Conservation (phyloP, 2,797 vertebrate species). For the Parauchenoglanis punctatus region DNA sequence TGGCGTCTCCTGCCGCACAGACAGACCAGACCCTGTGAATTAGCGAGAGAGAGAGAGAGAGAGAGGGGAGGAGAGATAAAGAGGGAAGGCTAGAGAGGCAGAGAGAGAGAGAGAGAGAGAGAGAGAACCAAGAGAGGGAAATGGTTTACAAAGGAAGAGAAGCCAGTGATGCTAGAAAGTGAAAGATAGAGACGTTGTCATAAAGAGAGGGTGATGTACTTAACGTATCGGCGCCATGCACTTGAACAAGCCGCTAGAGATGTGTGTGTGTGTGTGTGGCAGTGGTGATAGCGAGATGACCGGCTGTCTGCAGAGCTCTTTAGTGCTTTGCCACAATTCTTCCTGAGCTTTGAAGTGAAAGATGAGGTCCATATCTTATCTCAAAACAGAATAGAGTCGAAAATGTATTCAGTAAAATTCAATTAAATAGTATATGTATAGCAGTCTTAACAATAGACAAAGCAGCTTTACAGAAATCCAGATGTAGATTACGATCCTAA, state of each 20-base stretch:
- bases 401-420: constrained; percentile 9
- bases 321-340: constrained; percentile 74
- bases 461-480: constrained; percentile 12
- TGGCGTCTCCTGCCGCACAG: constrained; percentile 78
- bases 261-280: constrained; percentile 67
- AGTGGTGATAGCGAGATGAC: constrained; percentile 77
- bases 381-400: constrained; percentile 19
- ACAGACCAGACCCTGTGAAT: constrained; percentile 81
- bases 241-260: constrained; percentile 77
- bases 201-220: constrained; percentile 72
- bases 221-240: constrained; percentile 79
- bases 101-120: constrained; percentile 57
- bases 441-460: neutral
- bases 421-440: constrained; percentile 7
- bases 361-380: constrained; percentile 62
- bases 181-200: constrained; percentile 59
- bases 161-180: constrained; percentile 55
- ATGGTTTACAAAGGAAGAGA: constrained; percentile 51
- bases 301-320: constrained; percentile 78
- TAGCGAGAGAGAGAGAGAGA: constrained; percentile 69
- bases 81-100: constrained; percentile 53
- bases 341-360: constrained; percentile 73
- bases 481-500: neutral
- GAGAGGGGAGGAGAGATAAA: constrained; percentile 56
- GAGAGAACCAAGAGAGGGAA: constrained; percentile 57